Evolutionary conservation across 1,140 invertebrate genomes (phyloP).

Genomic region (Microplitis mediator): DNA sequence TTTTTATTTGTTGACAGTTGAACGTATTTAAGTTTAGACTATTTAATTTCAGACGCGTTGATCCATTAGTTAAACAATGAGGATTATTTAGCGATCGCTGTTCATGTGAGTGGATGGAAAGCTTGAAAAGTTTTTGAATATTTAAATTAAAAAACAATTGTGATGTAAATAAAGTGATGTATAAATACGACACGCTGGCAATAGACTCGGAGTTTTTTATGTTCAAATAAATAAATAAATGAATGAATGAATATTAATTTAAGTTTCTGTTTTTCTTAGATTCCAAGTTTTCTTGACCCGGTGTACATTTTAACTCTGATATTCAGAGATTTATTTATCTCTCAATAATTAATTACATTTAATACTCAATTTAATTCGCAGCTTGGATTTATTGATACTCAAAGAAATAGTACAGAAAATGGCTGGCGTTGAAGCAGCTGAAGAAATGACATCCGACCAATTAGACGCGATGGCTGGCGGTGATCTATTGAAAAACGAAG

Average conservation of each 20-base stretch:
- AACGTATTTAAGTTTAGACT: not conserved
- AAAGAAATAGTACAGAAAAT: conserved; percentile 99
- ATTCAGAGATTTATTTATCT: not conserved
- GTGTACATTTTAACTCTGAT: not conserved
- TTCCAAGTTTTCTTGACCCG: conserved; percentile 33
- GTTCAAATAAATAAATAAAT: not conserved
- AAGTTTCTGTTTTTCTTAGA: conserved; percentile 21
- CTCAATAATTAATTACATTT: not conserved
- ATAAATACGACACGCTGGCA: not conserved
- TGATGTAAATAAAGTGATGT: not conserved
- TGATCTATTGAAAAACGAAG: conserved; percentile 91
- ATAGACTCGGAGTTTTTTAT: not conserved
- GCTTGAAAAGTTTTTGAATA: not conserved
- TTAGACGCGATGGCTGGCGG: conserved; percentile 95
- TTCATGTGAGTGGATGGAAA: conserved; percentile 5
- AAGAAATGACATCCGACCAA: conserved; percentile 96
- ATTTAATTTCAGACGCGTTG: conserved; percentile 26
- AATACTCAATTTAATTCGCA: conserved; percentile 59
- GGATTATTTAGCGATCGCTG: conserved; percentile 13
- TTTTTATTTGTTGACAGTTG: not conserved
- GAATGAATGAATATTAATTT: too few relatives aligned
- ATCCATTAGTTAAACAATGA: not conserved
- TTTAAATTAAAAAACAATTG: not conserved
- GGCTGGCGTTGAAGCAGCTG: conserved; percentile 96
- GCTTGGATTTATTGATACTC: conserved; percentile 91